phyloP scores from a whole-genome alignment of 2,888 invertebrate genomes.

The Frankliniella fusca region DNA sequence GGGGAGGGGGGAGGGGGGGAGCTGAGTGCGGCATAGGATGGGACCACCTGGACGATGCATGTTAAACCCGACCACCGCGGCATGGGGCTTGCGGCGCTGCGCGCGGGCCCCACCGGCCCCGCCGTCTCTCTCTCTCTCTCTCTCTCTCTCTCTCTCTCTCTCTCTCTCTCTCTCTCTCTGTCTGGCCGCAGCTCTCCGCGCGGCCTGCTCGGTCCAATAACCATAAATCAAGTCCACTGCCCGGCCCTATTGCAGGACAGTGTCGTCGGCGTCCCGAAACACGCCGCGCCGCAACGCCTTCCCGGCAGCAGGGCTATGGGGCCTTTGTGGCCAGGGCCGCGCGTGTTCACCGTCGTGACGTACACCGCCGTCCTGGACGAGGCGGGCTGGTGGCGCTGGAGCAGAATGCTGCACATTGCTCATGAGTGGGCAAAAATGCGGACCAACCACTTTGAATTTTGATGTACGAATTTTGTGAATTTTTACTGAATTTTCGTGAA shows the following conservation, averaged over 20 bases:
- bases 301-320: no score
- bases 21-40: background rate
- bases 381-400: no score
- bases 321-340: no score
- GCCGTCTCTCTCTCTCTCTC: background rate
- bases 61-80: background rate
- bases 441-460: no score
- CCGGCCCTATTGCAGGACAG: background rate
- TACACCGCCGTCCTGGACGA: no score
- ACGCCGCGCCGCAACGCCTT: background rate
- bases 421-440: no score
- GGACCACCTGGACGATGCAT: conserved; percentile 10
- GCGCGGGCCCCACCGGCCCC: background rate
- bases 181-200: no score
- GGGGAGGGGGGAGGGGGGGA: background rate
- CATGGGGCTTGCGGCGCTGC: background rate
- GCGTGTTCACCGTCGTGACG: background rate
- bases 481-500: no score
- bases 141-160: no score
- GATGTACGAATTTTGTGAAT: no score
- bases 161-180: background rate
- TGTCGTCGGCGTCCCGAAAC: background rate
- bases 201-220: background rate
- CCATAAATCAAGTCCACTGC: conserved; percentile 17
- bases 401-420: no score